Base-by-base conservation (phyloP, 2,797 vertebrate genomes). In the Spheniscus humboldti region DNA sequence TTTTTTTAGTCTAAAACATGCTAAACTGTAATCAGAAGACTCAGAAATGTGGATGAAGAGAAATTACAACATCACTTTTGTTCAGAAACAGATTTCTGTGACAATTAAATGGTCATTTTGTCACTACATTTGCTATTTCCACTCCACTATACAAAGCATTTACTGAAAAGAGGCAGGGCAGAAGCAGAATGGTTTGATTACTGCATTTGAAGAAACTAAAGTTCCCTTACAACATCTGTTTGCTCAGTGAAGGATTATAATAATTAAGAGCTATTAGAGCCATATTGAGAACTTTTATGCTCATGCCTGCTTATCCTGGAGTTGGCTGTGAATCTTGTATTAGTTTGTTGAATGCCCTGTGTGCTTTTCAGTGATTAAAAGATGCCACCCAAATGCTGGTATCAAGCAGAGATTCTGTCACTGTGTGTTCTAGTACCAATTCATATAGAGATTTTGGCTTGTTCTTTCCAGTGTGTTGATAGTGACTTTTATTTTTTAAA, bases 181-280 rank as follows among this genome's bases (percentile, higher is more conserved):
- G 96, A 92, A 95, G 90, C 92, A 95, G 88, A 96, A 92, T 97
- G 91, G 82, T 95, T 97, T 96, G 96, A 96, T 97, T 96, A 94
- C 88, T 80, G 82, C 94, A 93, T 97, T 92, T 94, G 88, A 92
- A 95, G 94, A 94, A 96, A 94, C 91, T 93, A 79, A 97, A 97
- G 91, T 96, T 96, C 90, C 93, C 78, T 74, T 93, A 92, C 76
- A 97, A 97, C 96, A 97, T 96, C 96, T 97, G 96, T 96, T 97
- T 97, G 95, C 97, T 96, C 95, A 94, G 84, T 96, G 97, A 97
- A 96, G 95, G 96, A 97, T 97, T 96, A 96, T 96, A 97, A 97
- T 97, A 96, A 97, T 97, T 97, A 97, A 72, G 68, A 97, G 92
- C 94, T 94, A 96, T 97, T 96, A 97, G 95, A 97, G 94, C 87